Percentiles rank a stretch among this genome's conserved stretches.
Evolutionary conservation across 2,113 vertebrate species (phyloP).

Genomic region (Corythornis madagascariensis): DNA sequence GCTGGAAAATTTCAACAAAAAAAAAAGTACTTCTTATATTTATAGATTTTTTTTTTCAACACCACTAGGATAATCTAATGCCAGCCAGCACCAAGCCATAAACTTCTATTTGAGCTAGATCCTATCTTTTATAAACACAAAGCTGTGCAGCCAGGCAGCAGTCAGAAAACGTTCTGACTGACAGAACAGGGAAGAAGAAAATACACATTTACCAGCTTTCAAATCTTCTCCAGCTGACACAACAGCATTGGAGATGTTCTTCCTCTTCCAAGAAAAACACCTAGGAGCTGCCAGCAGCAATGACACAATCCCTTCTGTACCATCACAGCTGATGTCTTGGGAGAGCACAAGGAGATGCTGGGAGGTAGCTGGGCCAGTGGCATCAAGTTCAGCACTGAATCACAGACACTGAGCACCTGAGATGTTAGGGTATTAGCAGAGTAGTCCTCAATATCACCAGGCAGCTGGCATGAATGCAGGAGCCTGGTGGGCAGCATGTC

Average conservation of each 20-base stretch:
- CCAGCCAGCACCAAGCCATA: background rate
- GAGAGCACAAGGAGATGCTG: background rate
- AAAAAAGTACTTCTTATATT: background rate
- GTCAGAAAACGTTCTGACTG: background rate
- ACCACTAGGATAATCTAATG: background rate
- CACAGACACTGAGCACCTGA: fast-evolving
- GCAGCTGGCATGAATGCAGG: background rate
- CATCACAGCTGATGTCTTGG: background rate
- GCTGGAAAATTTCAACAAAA: background rate
- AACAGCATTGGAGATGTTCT: background rate
- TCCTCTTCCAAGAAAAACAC: background rate
- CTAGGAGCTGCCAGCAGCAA: background rate
- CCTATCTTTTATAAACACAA: background rate
- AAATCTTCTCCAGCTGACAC: background rate
- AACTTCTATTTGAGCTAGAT: background rate
- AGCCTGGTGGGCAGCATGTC: background rate
- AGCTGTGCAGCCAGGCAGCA: background rate
- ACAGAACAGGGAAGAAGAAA: background rate
- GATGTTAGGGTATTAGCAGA: background rate
- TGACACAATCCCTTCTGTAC: background rate
- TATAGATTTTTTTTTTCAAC: background rate
- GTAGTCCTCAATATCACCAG: background rate
- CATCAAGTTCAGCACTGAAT: background rate
- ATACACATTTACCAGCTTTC: background rate
- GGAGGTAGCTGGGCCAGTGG: background rate